Conservation (phyloP, 2,797 vertebrate species). For the Apogon talboti region DNA sequence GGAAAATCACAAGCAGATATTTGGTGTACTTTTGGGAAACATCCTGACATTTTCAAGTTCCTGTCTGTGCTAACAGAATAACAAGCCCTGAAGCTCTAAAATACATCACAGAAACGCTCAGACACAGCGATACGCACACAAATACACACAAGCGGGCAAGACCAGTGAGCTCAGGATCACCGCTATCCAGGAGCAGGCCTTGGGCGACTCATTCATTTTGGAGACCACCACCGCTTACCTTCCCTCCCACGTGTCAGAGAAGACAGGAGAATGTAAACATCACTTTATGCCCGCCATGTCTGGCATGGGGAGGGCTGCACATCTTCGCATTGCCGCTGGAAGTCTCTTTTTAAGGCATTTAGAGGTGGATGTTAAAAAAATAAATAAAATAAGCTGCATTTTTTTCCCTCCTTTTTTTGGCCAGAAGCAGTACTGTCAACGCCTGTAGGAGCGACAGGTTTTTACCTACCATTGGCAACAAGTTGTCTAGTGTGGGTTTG, state of each 20-base stretch:
- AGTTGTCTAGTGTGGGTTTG: constrained; percentile 38
- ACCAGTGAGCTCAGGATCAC: constrained; percentile 46
- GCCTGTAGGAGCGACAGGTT: constrained; percentile 32
- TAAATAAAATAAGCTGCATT: background rate
- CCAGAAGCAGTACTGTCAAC: constrained; percentile 6
- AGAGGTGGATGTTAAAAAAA: constrained; percentile 6
- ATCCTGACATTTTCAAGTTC: constrained; percentile 55
- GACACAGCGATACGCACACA: constrained; percentile 10
- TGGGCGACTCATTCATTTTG: constrained; percentile 64
- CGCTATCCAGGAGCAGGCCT: constrained; percentile 56
- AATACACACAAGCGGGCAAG: constrained; percentile 3
- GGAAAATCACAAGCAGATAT: constrained; percentile 38
- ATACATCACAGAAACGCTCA: constrained; percentile 18
- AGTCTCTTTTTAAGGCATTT: constrained; percentile 28
- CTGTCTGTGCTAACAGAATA: constrained; percentile 44
- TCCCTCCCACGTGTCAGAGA: constrained; percentile 28
- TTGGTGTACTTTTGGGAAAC: constrained; percentile 35
- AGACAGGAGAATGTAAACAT: constrained; percentile 51
- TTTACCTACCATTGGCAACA: constrained; percentile 20
- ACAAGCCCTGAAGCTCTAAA: constrained; percentile 49
- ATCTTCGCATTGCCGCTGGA: constrained; percentile 19
- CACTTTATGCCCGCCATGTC: constrained; percentile 12
- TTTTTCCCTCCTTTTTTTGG: constrained; percentile 7
- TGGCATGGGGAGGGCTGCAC: background rate
- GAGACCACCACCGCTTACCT: constrained; percentile 49